These are phyloP conservation scores for Festucalex cinctus DNA, from an alignment of 2,113 vertebrate species.

Conservation along the genomic window DNA sequence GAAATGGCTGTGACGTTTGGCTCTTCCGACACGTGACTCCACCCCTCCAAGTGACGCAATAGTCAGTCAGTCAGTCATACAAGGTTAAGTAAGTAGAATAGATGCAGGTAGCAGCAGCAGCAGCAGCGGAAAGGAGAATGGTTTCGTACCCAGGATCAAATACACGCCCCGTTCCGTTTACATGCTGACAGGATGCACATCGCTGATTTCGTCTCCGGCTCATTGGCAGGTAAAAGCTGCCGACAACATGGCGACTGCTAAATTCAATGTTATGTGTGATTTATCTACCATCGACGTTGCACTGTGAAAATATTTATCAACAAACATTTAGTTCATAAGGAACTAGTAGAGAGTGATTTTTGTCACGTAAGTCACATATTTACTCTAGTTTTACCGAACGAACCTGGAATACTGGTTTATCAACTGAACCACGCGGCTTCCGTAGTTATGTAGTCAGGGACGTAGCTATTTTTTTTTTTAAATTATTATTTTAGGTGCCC, in stretches of 20 bases:
- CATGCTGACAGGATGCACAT: constrained; percentile 69
- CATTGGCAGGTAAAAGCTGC: constrained; percentile 83
- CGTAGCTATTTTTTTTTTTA: too few relatives aligned
- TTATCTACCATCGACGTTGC: background rate
- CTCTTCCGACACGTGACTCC: background rate
- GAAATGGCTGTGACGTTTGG: background rate
- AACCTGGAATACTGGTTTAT: background rate
- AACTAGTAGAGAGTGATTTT: background rate
- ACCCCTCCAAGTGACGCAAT: constrained; percentile 19
- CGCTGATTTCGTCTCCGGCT: constrained; percentile 89
- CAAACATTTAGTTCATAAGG: background rate
- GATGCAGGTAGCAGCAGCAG: background rate
- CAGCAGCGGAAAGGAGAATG: constrained; percentile 1
- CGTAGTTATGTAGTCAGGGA: background rate
- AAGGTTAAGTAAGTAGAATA: constrained; percentile 53
- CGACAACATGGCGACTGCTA: background rate
- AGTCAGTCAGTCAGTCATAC: background rate
- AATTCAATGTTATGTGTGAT: background rate
- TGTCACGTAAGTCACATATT: background rate
- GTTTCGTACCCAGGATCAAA: background rate
- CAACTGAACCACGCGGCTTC: background rate
- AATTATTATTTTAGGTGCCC: too few relatives aligned
- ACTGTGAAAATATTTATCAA: background rate
- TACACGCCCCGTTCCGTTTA: background rate
- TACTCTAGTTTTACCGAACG: too few relatives aligned